phyloP scores from a whole-genome alignment of 2,888 invertebrate genomes.

The Alloscopus bannaensis region DNA sequence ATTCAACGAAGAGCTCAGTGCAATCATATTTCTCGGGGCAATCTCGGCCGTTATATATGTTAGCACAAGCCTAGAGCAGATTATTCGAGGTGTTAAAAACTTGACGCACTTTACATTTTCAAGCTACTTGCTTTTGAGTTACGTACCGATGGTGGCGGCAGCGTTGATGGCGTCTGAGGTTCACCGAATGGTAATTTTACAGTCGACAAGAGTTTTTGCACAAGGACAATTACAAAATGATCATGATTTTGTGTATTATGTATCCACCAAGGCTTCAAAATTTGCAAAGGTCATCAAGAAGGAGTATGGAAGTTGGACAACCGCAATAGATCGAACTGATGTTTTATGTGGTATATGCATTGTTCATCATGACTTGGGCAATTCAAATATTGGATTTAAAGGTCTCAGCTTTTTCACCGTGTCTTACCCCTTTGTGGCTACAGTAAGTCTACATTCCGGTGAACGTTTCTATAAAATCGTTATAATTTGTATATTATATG shows the following conservation, averaged over 20 bases:
- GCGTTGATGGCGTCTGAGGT: slow-evolving; percentile 37
- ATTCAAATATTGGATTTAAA: slow-evolving; percentile 45
- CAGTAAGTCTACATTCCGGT: too few species aligned
- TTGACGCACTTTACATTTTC: slow-evolving; percentile 13
- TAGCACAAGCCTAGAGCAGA: slow-evolving; percentile 31
- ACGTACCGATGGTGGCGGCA: slow-evolving; percentile 17
- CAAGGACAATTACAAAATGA: background rate
- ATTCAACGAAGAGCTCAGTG: slow-evolving; percentile 11
- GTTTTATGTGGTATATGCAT: slow-evolving; percentile 30
- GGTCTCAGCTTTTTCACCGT: slow-evolving; percentile 39
- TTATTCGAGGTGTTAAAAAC: slow-evolving; percentile 14
- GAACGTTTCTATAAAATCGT: too few species aligned
- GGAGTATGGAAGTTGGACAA: slow-evolving; percentile 13
- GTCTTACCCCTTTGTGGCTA: slow-evolving; percentile 25
- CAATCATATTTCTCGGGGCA: slow-evolving; percentile 16
- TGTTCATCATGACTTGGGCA: slow-evolving; percentile 44
- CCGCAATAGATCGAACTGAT: slow-evolving; percentile 1
- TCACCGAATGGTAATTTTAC: slow-evolving; percentile 35
- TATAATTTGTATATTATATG: too few species aligned
- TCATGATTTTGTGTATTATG: background rate
- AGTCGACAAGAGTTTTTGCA: slow-evolving; percentile 2
- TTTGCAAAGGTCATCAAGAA: slow-evolving; percentile 33
- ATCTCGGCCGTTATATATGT: slow-evolving; percentile 9
- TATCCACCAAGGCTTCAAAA: slow-evolving; percentile 16
- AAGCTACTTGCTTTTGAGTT: slow-evolving; percentile 27